Percentiles rank a stretch among this genome's conserved stretches.
Evolutionary conservation across 92 coral and sea anemone species (phyloP).

Genomic region (Ricordea florida): DNA sequence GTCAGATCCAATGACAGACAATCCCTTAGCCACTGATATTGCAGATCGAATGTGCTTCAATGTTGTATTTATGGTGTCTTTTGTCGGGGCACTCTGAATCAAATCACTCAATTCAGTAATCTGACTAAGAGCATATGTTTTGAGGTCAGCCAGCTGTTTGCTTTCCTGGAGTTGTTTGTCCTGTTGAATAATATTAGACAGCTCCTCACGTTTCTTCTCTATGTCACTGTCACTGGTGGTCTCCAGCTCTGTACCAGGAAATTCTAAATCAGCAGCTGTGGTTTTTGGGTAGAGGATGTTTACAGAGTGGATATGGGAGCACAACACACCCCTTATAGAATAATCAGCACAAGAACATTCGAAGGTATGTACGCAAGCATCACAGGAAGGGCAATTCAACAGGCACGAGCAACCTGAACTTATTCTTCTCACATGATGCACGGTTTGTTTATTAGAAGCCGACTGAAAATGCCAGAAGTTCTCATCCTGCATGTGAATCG

Average conservation of each 20-base stretch:
- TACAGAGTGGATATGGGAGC: conserved; percentile 25
- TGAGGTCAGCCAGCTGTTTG: conserved; percentile 6
- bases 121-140: neutral
- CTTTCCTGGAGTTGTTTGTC: neutral
- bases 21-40: too few relatives aligned
- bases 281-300: neutral
- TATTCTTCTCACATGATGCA: neutral
- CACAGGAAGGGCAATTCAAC: conserved; percentile 1
- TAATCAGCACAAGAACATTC: conserved; percentile 9
- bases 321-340: neutral
- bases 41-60: too few relatives aligned
- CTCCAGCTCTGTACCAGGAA: neutral
- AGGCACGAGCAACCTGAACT: neutral
- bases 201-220: neutral
- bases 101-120: conserved; percentile 5
- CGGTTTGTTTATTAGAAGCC: neutral
- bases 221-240: neutral
- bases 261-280: neutral
- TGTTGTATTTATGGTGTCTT: too few relatives aligned
- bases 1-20: conserved; percentile 20
- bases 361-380: neutral
- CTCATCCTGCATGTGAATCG: neutral
- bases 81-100: conserved; percentile 1
- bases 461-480: conserved; percentile 18
- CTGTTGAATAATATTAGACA: neutral